Evolutionary conservation across 1,140 invertebrate species (phyloP), one percentile per base, ranked within the genome.

Genomic region (Helicoverpa zea): DNA sequence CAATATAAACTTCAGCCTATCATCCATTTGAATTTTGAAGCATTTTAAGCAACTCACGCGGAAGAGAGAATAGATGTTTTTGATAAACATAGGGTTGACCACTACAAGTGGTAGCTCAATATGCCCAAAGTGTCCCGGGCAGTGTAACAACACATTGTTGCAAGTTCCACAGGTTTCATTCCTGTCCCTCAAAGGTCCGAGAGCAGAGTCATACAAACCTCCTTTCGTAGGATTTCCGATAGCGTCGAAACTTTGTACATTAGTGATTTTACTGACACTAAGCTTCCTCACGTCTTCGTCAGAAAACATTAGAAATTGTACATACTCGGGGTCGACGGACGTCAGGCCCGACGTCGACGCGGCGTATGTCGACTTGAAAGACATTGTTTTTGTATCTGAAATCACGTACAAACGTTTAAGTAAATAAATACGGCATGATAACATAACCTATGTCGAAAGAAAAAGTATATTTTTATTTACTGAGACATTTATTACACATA

Each of bases 61-160:
- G 30, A 98, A 95, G 16, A 98, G 88, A 0, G 95, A 96, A 80
- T 95, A 96, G 14, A 99, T 95, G 58, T 96, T 95, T 90, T 97
- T 97, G 64, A 98, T 97, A 88, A 99, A 98, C 47, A 99, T 86
- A 3, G 99, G 99, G 96, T 99, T 99, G 58, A 98, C 97, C 1
- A 99, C 97, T 9, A 98, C 97, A 3, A 99, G 92, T 3, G 98
- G 98, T n/a, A 99, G 94, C 80, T 97, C 97, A 81, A 99, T 99
- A 88, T 99, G 98, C 0, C 99, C 99, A 95, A 99, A 97, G 95
- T 99, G 99, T 3, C 99, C 99, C 1, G 97, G 96, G 94, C 99
- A 99, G 79, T 96, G 95, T 12, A 95, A 84, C n/a, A 96, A 88
- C 81, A 94, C 96, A 79, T 97, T 96, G 7, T 96, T 96, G 94